Base-by-base conservation (phyloP, 2,797 vertebrate species). In the Anguilla pacifica region DNA sequence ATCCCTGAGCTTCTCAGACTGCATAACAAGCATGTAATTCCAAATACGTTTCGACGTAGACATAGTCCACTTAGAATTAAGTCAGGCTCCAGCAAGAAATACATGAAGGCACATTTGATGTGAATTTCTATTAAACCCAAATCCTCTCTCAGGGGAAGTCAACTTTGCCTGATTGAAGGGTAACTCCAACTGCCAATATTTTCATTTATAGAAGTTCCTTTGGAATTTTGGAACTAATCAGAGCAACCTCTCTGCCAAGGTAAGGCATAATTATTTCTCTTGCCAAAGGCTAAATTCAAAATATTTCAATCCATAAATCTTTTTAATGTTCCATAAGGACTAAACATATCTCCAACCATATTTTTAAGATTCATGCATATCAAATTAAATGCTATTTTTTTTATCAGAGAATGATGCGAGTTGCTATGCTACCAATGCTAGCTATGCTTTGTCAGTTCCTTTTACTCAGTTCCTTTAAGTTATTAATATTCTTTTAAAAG, bases 201-300 rank as follows among this genome's bases (percentile, higher is more conserved):
- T 64, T 49, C 31, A 46, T 85, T 85, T 85, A 35, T 59, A 64
- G 59, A 43, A 86, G 67, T 86, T 72, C 70, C 74, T 77, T 53
- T 77, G 67, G 43, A 86, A 86, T 61, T 77, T 53, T 64, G 67
- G 53, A 86, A 77, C 49, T 77, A 70, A 86, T 67, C 43, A 86
- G 61, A 79, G 70, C 70, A 67, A 77, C 67, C 28, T 53, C 67
- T 49, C 49, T 86, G 85, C 10, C 72, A 86, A 72, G 67, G 53
- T 39, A 53, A 72, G 67, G 70, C 74, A 61, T 86, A 86, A 86
- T 86, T 86, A n/a, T 70, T 31, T 25, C 19, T 64, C 25, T 64
- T 64, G 61, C 19, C 61, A 64, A 55, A 25, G 61, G 61, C 61
- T 64, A 64, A 55, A 64, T 64, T 64, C 7, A 22, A 64, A 64